These are phyloP conservation scores for Ips nitidus DNA, from an alignment of 1,140 invertebrate genomes.

Conservation along the genomic window DNA sequence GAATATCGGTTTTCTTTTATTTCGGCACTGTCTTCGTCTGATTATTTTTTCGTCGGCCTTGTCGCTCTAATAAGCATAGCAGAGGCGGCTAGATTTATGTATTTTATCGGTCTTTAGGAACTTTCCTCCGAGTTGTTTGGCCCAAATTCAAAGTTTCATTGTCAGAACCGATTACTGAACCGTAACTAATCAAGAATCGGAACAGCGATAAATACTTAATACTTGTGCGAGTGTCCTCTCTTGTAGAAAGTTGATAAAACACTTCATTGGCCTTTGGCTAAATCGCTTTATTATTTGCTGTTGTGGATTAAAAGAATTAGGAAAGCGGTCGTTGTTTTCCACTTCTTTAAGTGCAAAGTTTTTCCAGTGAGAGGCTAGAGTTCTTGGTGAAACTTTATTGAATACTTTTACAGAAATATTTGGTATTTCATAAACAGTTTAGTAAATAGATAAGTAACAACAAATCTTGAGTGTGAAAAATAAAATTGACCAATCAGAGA, in stretches of 20 bases:
- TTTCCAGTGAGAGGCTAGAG: too few relatives aligned
- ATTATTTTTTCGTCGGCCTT: too few relatives aligned
- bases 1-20: conserved; percentile 5
- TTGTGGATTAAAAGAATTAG: too few relatives aligned
- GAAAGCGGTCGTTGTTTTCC: too few relatives aligned
- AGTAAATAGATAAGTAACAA: too few relatives aligned
- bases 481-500: too few relatives aligned
- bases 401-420: too few relatives aligned
- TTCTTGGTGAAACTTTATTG: too few relatives aligned
- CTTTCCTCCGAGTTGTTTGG: background rate
- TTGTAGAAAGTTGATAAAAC: conserved; percentile 33
- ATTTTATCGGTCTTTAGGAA: background rate
- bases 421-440: too few relatives aligned
- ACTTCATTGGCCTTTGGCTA: conserved; percentile 20
- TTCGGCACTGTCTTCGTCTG: too few relatives aligned
- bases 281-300: conserved; percentile 7
- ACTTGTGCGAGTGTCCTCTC: conserved; percentile 22
- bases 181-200: conserved; percentile 25
- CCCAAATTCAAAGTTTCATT: conserved; percentile 25
- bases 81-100: background rate
- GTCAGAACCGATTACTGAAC: conserved; percentile 22
- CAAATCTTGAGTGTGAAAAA: too few relatives aligned
- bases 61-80: background rate
- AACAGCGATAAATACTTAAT: conserved; percentile 27
- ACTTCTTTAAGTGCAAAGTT: too few relatives aligned